A percentile compares a stretch with the other conserved stretches of the same genome.
Conservation (phyloP, 2,113 vertebrate species). For the Datnioides undecimradiatus region DNA sequence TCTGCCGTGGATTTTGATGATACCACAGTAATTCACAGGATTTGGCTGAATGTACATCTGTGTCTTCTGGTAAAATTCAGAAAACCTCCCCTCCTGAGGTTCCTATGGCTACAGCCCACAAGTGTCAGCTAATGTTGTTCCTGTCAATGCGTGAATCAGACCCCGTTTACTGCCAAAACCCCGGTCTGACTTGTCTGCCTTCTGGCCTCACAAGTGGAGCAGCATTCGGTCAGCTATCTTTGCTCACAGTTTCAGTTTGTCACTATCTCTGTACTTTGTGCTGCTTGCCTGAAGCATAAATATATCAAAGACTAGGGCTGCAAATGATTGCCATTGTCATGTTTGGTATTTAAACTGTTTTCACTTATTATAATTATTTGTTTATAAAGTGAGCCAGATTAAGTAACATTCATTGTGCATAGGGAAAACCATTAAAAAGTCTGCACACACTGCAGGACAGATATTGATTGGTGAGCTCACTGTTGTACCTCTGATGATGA, state of each 20-base stretch:
- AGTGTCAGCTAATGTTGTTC: slow-evolving; percentile 54
- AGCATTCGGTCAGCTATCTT: slow-evolving; percentile 22
- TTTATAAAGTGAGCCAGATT: not conserved
- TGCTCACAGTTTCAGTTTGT: slow-evolving; percentile 38
- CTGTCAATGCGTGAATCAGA: slow-evolving; percentile 60
- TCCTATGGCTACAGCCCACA: slow-evolving; percentile 35
- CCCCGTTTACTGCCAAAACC: slow-evolving; percentile 47
- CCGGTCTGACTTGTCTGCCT: slow-evolving; percentile 4
- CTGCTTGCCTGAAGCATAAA: slow-evolving; percentile 1
- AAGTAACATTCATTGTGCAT: too few species aligned
- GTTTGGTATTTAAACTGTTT: not conserved
- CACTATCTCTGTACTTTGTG: slow-evolving; percentile 25
- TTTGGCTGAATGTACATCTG: not conserved
- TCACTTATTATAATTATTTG: not conserved
- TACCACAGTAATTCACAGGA: too few species aligned
- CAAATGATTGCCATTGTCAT: not conserved
- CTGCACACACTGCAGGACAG: not conserved
- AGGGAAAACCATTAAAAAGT: not conserved
- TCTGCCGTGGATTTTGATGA: too few species aligned
- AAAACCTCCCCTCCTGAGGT: slow-evolving; percentile 27
- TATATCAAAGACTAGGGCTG: too few species aligned
- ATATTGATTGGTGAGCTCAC: not conserved
- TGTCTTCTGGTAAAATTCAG: not conserved
- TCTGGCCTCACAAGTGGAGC: slow-evolving; percentile 51
- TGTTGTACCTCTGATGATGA: not conserved